Evolutionary conservation across 2,888 invertebrate genomes (phyloP).

Genomic region (Catocala sponsa): DNA sequence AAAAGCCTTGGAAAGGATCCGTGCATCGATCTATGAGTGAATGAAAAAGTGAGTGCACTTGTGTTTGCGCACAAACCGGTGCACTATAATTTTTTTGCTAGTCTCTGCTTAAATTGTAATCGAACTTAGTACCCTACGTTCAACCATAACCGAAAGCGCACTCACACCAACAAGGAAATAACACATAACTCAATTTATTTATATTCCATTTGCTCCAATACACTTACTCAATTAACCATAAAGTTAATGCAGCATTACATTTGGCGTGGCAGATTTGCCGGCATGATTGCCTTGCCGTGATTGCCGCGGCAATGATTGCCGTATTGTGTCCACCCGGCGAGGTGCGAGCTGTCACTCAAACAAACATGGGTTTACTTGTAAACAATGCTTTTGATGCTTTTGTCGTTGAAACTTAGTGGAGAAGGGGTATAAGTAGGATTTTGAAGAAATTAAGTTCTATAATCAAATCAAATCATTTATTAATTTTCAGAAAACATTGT

Average conservation of each 20-base stretch:
- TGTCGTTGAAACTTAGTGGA: constrained; percentile 48
- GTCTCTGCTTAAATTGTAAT: too few relatives aligned
- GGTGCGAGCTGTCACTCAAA: constrained; percentile 68
- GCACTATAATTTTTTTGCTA: too few relatives aligned
- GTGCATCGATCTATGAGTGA: too few relatives aligned
- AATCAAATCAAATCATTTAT: too few relatives aligned
- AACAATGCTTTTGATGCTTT: constrained; percentile 72
- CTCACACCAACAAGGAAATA: not conserved
- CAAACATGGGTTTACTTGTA: constrained; percentile 79
- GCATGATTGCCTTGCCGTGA: constrained; percentile 39
- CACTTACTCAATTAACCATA: constrained; percentile 7
- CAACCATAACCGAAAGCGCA: too few relatives aligned
- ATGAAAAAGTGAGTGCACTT: too few relatives aligned
- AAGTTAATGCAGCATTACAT: constrained; percentile 12
- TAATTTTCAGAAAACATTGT: too few relatives aligned
- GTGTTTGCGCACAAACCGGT: too few relatives aligned
- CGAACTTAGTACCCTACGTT: too few relatives aligned
- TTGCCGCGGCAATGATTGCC: constrained; percentile 61
- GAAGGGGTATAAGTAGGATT: constrained; percentile 31
- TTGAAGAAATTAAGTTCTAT: too few relatives aligned
- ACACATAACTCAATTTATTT: not conserved
- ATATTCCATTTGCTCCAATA: not conserved
- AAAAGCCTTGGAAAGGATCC: too few relatives aligned
- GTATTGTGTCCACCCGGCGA: constrained; percentile 70
- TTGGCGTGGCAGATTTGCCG: constrained; percentile 14